Evolutionary conservation across 2,113 vertebrate genomes (phyloP), one percentile per base, ranked within the genome.

Genomic region (Myxocyprinus asiaticus): DNA sequence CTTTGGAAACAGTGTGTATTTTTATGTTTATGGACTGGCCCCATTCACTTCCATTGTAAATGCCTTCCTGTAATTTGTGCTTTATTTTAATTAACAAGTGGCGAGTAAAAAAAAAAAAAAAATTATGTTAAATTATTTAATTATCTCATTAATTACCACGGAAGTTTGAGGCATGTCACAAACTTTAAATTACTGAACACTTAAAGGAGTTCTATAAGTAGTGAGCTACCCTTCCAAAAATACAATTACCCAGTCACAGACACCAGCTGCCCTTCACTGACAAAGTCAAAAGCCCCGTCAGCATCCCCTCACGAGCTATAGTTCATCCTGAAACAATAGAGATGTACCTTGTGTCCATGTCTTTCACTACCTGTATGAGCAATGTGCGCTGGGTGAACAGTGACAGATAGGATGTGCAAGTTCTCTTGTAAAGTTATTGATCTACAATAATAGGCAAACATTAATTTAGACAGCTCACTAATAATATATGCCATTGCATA

Each of bases 261-360:
- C 43, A 63, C 5, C 44, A 71, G 47, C 58, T 64, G 67, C 43
- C 42, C 42, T 9, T 1, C 6, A 66, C 0, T 42, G 43, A 67
- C 51, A 48, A 65, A 12, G 5, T 72, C 15, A 71, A 64, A 65
- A 58, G 6, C 45, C 53, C 72, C 0, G 73, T 69, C 67, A 71
- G 17, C 45, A 67, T 33, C 65, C 33, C 9, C 11, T 43, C 11
- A 22, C 22, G 48, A 59, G 55, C 15, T 22, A 6, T 53, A 51
- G 17, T 4, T 58, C 5, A n/a, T 6, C 55, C n/a, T 56, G 10
- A 53, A 4, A n/a, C n/a, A n/a, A 56, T 6, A 11, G 12, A 43
- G 17, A 42, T 44, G n/a, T 65, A 68, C 12, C 33, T 17, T 33
- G 1, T 33, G 44, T 55, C 12, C 45, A 50, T 42, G 17, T 4